phyloP scores from a whole-genome alignment of 37 sponge, comb jelly and placozoan species.

The Aphrocallistes beatrix region DNA sequence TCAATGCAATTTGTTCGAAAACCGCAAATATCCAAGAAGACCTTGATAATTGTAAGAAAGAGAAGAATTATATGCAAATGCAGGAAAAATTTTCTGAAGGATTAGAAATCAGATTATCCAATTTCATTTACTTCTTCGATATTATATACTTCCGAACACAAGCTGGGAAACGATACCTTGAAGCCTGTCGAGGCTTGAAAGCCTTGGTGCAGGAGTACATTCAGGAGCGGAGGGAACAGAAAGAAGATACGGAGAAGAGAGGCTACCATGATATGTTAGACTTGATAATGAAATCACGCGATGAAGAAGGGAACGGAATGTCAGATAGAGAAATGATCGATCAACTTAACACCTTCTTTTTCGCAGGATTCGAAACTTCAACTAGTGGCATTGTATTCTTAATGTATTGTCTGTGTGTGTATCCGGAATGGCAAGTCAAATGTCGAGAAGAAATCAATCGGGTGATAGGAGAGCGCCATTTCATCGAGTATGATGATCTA shows the following conservation, averaged over 20 bases:
- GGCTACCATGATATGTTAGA: background rate
- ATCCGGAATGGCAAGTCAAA: slow-evolving; percentile 5
- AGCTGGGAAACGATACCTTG: background rate
- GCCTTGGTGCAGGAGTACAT: background rate
- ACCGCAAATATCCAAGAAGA: background rate
- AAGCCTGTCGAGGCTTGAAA: background rate
- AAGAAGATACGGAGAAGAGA: background rate
- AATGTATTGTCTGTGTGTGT: background rate
- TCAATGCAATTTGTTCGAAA: background rate
- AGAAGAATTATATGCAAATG: background rate
- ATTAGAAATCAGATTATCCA: background rate
- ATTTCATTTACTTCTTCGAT: background rate
- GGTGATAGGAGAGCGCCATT: background rate
- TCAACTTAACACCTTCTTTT: background rate
- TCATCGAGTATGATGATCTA: background rate
- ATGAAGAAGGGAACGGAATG: background rate
- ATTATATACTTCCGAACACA: background rate
- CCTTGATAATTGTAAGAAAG: background rate
- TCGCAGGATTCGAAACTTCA: background rate
- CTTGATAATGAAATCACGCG: background rate
- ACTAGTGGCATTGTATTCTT: background rate
- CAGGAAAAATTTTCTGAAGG: background rate
- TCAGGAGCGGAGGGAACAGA: background rate
- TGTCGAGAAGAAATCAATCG: background rate
- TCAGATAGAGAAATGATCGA: background rate